phyloP scores from a whole-genome alignment of 2,113 vertebrate genomes.

The Percopsis transmontana region DNA sequence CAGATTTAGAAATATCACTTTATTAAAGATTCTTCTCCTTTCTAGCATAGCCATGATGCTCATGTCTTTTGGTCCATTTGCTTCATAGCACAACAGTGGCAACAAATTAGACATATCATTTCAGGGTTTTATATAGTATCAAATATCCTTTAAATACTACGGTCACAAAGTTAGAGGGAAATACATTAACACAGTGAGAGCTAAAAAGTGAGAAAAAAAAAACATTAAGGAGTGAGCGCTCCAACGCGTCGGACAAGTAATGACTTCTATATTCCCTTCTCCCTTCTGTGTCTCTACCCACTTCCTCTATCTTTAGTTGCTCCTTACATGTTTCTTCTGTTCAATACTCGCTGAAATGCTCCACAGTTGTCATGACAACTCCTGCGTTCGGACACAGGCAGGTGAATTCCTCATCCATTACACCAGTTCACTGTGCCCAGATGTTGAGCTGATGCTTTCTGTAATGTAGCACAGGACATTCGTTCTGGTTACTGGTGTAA shows the following conservation, averaged over 20 bases:
- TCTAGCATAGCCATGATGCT: conserved; percentile 55
- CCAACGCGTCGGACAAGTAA: conserved; percentile 30
- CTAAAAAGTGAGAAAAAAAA: conserved; percentile 19
- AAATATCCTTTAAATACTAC: conserved; percentile 57
- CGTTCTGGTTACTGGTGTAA: too few relatives aligned
- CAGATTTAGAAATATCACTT: conserved; percentile 71
- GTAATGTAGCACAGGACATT: background rate
- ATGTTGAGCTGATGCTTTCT: conserved; percentile 68
- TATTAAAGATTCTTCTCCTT: conserved; percentile 54
- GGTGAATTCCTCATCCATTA: conserved; percentile 47
- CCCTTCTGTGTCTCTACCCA: background rate
- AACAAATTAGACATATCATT: conserved; percentile 20
- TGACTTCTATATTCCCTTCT: conserved; percentile 6
- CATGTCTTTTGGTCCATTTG: conserved; percentile 28
- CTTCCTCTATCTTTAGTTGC: conserved; percentile 2
- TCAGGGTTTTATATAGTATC: conserved; percentile 53
- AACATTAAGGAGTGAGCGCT: conserved; percentile 27
- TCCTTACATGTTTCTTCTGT: conserved; percentile 16
- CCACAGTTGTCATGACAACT: conserved; percentile 54
- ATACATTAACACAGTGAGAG: conserved; percentile 36
- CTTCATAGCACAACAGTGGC: conserved; percentile 28
- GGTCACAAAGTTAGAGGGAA: conserved; percentile 46
- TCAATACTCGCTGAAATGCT: conserved; percentile 32
- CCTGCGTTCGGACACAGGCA: conserved; percentile 12
- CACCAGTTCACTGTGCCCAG: conserved; percentile 66